Conservation (phyloP, 2,113 vertebrate species). For the Brachyistius frenatus region DNA sequence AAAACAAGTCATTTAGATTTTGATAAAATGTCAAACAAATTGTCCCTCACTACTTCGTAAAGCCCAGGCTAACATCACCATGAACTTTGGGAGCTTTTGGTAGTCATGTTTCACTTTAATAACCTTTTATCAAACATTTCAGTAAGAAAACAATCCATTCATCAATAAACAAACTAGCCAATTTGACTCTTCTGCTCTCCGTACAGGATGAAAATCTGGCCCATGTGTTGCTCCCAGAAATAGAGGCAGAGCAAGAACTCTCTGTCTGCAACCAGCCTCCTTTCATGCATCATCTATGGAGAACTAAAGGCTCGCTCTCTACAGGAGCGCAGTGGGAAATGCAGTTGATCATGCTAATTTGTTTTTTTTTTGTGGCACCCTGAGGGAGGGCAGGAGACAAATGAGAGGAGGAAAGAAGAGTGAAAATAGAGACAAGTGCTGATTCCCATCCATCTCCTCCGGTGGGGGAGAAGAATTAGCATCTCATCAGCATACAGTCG, state of each 20-base stretch:
- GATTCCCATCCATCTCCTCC: slow-evolving; percentile 58
- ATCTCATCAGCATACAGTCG: slow-evolving; percentile 59
- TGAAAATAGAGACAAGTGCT: slow-evolving; percentile 58
- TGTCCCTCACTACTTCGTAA: too few relatives aligned
- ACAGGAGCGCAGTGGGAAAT: slow-evolving; percentile 46
- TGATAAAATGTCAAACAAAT: too few relatives aligned
- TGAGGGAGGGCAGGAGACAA: slow-evolving; percentile 34
- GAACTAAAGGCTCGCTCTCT: slow-evolving; percentile 33
- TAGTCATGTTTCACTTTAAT: background rate
- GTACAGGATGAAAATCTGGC: background rate
- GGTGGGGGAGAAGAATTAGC: slow-evolving; percentile 41
- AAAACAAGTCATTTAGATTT: too few relatives aligned
- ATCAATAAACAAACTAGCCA: background rate
- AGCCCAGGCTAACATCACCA: too few relatives aligned
- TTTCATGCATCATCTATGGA: slow-evolving; percentile 45
- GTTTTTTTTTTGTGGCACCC: slow-evolving; percentile 49
- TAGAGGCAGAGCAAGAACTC: background rate
- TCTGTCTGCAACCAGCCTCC: slow-evolving; percentile 5
- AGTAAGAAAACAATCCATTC: background rate
- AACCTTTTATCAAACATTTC: background rate
- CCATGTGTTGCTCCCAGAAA: slow-evolving; percentile 19
- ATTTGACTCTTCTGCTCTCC: too few relatives aligned
- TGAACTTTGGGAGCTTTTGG: too few relatives aligned
- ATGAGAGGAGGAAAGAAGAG: slow-evolving; percentile 39
- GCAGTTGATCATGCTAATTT: slow-evolving; percentile 54